Evolutionary conservation across 2,113 vertebrate genomes (phyloP), one percentile per base, ranked within the genome.

Genomic region (Callaeas wilsoni): DNA sequence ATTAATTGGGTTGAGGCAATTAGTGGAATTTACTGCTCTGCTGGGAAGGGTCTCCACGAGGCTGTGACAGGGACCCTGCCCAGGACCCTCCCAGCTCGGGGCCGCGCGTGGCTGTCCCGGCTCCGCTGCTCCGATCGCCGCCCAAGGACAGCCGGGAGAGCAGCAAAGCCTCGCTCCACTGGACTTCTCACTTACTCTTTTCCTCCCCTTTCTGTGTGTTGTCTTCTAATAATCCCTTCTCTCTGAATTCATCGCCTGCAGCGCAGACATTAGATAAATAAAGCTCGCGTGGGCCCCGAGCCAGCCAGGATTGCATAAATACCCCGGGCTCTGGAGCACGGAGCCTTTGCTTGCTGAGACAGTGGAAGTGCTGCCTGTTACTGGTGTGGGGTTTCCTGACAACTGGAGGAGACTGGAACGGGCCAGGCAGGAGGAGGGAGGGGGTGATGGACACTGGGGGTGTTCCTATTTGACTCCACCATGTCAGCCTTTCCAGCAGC

Each of bases 181-280:
- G 90, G 76, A 81, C 90, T 82, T 87, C 87, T 89, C 88, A 30
- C 84, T 94, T 69, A 17, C 84, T 91, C 88, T 80, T 64, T 77
- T 30, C 79, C 57, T 95, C 76, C 69, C 78, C 69, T 92, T 95
- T 59, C 29, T 75, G 88, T 4, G 2, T 87, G 88, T 90, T 95
- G 96, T 95, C 85, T 96, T 96, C 90, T 94, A 93, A 96, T 95
- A 95, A 97, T 95, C 84, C 96, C 93, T 95, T 63, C 90, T 77
- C 85, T 84, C 68, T 89, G 94, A 97, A 96, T 94, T 26, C 94
- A 94, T 95, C 1, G 92, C 94, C 96, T 85, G 52, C 96, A 96
- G 95, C 90, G 93, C 94, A 94, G 96, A 94, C 91, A 85, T 91
- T 95, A 89, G 96, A 97, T 96, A 96, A 97, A 97, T 94, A 96